Conservation (phyloP, 1,140 invertebrate species). For the Triops longicaudatus region DNA sequence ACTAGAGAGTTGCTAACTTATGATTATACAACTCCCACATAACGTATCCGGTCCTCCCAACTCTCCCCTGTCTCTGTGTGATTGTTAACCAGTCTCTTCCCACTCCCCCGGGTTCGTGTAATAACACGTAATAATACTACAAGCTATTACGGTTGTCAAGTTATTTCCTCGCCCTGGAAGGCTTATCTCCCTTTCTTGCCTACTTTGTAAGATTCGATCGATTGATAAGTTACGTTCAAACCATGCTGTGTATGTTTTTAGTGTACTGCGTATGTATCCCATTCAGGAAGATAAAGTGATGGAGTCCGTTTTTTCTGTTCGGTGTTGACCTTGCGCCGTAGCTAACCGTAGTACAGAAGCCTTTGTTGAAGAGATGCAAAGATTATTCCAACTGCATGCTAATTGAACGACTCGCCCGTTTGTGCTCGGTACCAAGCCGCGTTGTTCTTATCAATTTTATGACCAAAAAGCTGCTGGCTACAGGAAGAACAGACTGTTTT, state of each 20-base stretch:
- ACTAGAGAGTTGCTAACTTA: neutral
- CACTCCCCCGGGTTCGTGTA: neutral
- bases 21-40: neutral
- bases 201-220: neutral
- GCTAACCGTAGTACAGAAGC: neutral
- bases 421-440: neutral
- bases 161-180: neutral
- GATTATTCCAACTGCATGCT: neutral
- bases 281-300: neutral
- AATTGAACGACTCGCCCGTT: neutral
- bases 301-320: neutral
- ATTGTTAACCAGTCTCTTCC: neutral
- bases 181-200: neutral
- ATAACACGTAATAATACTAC: constrained; percentile 4
- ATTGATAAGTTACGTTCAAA: no score
- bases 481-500: neutral
- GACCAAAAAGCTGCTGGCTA: neutral
- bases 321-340: neutral
- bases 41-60: neutral
- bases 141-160: neutral
- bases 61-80: neutral
- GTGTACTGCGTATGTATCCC: no score
- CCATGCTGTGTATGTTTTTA: no score
- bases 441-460: neutral
- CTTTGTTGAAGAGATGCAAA: neutral